phyloP scores from a whole-genome alignment of 2,888 invertebrate genomes.

The Augiades crinisus region DNA sequence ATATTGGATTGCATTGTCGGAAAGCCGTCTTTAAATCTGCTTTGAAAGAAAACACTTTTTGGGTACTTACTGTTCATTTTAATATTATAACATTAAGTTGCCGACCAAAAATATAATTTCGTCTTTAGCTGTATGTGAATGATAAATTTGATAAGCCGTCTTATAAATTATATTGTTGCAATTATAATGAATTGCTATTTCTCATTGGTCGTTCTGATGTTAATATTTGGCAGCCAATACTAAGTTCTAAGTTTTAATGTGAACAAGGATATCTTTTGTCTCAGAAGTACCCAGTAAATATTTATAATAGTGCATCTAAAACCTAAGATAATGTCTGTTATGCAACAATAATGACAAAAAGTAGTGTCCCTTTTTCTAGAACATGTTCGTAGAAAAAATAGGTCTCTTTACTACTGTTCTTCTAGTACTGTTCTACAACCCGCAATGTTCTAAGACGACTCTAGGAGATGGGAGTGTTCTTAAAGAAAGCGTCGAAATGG shows the following conservation, averaged over 20 bases:
- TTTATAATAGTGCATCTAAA: too few species aligned
- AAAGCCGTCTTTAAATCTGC: too few species aligned
- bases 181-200: background rate
- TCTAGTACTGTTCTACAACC: background rate
- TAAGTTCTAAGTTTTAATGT: too few species aligned
- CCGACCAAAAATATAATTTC: conserved; percentile 12
- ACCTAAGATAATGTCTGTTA: too few species aligned
- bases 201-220: background rate
- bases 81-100: too few species aligned
- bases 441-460: conserved; percentile 5
- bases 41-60: too few species aligned
- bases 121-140: background rate
- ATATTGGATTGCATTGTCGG: too few species aligned
- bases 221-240: background rate
- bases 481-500: conserved; percentile 46
- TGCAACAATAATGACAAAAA: too few species aligned
- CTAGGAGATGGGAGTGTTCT: conserved; percentile 19
- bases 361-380: background rate
- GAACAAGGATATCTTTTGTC: too few species aligned
- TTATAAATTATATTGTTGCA: background rate
- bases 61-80: too few species aligned
- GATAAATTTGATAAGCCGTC: background rate
- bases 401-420: too few species aligned
- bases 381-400: background rate
- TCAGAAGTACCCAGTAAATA: too few species aligned